Conservation (phyloP, 2,113 vertebrate species). For the Oxyruncus cristatus region DNA sequence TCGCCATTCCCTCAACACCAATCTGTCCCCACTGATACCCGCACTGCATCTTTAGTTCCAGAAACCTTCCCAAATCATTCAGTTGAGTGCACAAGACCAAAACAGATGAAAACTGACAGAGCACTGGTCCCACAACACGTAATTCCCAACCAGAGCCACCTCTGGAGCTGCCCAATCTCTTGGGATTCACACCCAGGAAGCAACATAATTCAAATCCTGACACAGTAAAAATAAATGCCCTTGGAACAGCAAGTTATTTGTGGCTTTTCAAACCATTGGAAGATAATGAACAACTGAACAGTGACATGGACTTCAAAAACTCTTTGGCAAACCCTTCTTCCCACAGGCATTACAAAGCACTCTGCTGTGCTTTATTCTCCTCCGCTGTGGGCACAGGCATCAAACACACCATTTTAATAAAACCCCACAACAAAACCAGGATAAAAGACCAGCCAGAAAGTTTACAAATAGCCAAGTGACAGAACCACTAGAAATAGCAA, state of each 20-base stretch:
- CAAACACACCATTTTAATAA: background rate
- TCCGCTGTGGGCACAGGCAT: background rate
- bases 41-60: background rate
- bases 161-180: background rate
- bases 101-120: background rate
- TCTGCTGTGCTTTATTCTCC: background rate
- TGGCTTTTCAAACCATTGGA: background rate
- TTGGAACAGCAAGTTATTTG: background rate
- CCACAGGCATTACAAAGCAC: background rate
- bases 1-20: background rate
- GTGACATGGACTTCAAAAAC: background rate
- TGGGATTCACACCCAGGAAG: background rate
- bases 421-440: background rate
- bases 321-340: background rate
- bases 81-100: rapidly evolving
- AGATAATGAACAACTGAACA: conserved; percentile 25
- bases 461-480: background rate
- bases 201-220: background rate
- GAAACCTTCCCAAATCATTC: background rate
- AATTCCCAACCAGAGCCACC: background rate
- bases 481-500: background rate
- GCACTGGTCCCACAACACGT: rapidly evolving
- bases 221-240: background rate
- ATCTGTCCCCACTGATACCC: background rate
- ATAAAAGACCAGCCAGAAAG: background rate